Conservation (phyloP, 30 jellyfish, hydroid and myxozoan species). For the Catostylus mosaicus region DNA sequence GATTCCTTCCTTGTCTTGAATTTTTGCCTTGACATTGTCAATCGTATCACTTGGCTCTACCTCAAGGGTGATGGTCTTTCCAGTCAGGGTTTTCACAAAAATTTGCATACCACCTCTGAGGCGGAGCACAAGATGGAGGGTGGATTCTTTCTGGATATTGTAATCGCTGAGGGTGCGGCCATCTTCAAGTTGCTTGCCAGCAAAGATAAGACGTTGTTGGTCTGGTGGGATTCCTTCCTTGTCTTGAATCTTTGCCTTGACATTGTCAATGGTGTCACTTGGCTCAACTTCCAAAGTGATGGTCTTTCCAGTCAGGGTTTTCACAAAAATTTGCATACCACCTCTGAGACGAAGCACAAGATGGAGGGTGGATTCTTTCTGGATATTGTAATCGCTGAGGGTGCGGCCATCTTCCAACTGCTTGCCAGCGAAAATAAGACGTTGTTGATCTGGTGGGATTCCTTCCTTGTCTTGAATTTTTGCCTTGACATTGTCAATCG, state of each 20-base stretch:
- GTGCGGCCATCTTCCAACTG: conserved; percentile 99
- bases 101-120: too few species aligned
- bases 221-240: too few species aligned
- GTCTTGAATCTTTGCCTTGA: too few species aligned
- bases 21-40: conserved; percentile 89
- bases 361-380: conserved; percentile 93
- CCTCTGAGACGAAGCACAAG: conserved; percentile 94
- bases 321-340: conserved; percentile 95
- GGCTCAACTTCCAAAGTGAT: too few species aligned
- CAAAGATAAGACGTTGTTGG: too few species aligned
- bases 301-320: conserved; percentile 93
- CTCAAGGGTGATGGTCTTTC: too few species aligned
- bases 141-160: too few species aligned
- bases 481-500: conserved; percentile 90
- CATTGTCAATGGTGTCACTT: too few species aligned
- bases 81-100: too few species aligned
- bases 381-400: conserved; percentile 85
- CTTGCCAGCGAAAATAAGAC: conserved; percentile 95
- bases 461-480: conserved; percentile 99
- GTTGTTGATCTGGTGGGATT: conserved; percentile 98
- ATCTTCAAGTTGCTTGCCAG: too few species aligned
- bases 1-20: conserved; percentile 98
- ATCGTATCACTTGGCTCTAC: conserved; percentile 94
- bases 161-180: too few species aligned
- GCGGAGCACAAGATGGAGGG: too few species aligned